Percentiles rank a stretch among this genome's conserved stretches.
phyloP scores from a whole-genome alignment of 2,113 vertebrate genomes.

The Platanista minor region DNA sequence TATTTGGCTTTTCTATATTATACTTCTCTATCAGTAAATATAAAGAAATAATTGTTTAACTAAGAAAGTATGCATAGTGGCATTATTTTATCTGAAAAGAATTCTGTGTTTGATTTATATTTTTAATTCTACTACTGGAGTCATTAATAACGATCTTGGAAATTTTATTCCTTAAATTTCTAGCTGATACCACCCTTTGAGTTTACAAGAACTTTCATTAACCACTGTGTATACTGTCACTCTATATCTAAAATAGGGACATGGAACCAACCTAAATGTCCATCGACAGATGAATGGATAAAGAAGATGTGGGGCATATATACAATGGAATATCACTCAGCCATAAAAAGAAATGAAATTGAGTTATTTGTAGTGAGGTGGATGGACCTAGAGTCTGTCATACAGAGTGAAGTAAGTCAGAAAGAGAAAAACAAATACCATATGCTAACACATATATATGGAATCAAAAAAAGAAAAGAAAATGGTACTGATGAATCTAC shows the following conservation, averaged over 20 bases:
- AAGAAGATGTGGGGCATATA: too few relatives aligned
- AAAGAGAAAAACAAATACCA: too few relatives aligned
- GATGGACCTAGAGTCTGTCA: too few relatives aligned
- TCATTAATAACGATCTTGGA: not conserved
- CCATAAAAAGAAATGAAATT: too few relatives aligned
- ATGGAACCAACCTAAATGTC: too few relatives aligned
- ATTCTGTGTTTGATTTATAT: not conserved
- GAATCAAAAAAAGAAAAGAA: too few relatives aligned
- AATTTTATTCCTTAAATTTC: not conserved
- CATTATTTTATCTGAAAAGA: not conserved
- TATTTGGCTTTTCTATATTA: not conserved
- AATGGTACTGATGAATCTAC: too few relatives aligned
- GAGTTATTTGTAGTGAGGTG: too few relatives aligned
- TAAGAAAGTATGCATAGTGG: not conserved
- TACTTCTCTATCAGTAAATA: not conserved
- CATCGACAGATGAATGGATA: too few relatives aligned
- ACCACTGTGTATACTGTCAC: not conserved
- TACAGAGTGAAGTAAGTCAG: too few relatives aligned
- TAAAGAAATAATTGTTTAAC: not conserved
- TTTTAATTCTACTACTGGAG: not conserved
- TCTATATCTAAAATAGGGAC: not conserved
- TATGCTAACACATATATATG: too few relatives aligned
- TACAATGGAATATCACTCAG: too few relatives aligned
- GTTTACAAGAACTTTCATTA: not conserved
- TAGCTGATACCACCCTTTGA: not conserved